phyloP scores from a whole-genome alignment of 2,113 vertebrate species.

The Psittacus erithacus region DNA sequence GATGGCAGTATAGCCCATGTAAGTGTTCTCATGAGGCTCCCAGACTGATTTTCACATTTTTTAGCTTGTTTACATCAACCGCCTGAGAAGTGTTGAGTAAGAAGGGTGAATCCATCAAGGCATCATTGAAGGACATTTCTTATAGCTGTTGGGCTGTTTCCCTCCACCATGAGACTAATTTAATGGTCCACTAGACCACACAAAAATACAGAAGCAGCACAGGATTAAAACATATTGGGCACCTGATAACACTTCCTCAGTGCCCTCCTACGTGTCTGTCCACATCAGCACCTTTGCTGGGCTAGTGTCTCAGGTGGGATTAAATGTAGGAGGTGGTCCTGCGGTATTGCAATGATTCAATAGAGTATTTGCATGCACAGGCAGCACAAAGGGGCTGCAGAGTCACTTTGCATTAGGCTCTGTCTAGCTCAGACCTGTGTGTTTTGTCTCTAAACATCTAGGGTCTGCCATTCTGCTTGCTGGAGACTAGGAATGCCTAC shows the following conservation, averaged over 20 bases:
- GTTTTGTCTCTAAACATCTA: background rate
- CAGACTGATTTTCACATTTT: background rate
- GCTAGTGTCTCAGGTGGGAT: background rate
- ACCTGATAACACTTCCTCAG: background rate
- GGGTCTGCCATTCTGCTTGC: background rate
- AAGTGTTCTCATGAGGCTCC: background rate
- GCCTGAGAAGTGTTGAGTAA: background rate
- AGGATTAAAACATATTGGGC: background rate
- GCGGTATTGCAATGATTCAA: background rate
- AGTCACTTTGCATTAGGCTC: background rate
- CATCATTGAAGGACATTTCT: background rate
- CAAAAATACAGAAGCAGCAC: background rate
- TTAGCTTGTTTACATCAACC: background rate
- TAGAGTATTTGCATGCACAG: background rate
- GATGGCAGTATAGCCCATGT: background rate
- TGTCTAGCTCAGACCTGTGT: background rate
- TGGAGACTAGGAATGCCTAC: background rate
- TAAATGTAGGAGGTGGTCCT: background rate
- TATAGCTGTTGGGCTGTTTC: background rate
- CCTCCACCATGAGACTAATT: rapidly evolving
- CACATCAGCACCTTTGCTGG: background rate
- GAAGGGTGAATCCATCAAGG: background rate
- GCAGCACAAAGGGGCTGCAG: background rate
- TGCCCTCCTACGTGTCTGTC: background rate
- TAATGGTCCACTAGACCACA: background rate